Evolutionary conservation across 2,888 invertebrate genomes (phyloP).

Genomic region (Dryococelus australis): DNA sequence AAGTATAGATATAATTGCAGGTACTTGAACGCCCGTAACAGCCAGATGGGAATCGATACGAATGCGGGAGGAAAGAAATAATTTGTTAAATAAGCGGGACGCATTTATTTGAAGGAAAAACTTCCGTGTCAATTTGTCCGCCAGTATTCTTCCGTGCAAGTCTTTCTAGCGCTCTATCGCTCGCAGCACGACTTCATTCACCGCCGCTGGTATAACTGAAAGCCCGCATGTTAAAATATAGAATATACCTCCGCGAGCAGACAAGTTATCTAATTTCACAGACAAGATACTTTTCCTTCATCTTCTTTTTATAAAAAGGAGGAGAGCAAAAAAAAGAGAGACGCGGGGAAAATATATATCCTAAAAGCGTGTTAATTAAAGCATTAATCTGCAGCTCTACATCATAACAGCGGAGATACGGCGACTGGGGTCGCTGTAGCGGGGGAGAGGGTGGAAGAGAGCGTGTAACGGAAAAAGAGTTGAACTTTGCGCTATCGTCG

Average conservation of each 20-base stretch:
- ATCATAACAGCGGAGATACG: not conserved
- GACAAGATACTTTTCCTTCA: not conserved
- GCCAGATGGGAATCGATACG: too few species aligned
- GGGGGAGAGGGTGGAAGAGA: not conserved
- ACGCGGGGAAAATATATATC: not conserved
- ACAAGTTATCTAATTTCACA: not conserved
- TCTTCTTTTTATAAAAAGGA: not conserved
- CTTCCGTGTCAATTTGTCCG: too few species aligned
- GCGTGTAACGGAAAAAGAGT: not conserved
- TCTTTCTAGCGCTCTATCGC: too few species aligned
- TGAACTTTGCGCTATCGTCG: not conserved
- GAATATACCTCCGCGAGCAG: not conserved
- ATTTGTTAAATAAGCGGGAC: too few species aligned
- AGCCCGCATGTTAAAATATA: too few species aligned
- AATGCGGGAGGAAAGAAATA: too few species aligned
- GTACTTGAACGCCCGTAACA: too few species aligned
- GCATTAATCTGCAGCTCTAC: constrained; percentile 10
- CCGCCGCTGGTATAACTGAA: too few species aligned
- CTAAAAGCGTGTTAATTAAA: constrained; percentile 2
- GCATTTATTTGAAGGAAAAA: too few species aligned
- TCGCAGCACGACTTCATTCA: too few species aligned
- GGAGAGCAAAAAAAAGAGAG: not conserved
- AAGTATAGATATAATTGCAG: too few species aligned
- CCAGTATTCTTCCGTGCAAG: too few species aligned
- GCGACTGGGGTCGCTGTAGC: not conserved